A percentile compares a stretch with the other conserved stretches of the same genome.
Conservation (phyloP, 2,797 vertebrate genomes). For the Helicolenus hilgendorfi region DNA sequence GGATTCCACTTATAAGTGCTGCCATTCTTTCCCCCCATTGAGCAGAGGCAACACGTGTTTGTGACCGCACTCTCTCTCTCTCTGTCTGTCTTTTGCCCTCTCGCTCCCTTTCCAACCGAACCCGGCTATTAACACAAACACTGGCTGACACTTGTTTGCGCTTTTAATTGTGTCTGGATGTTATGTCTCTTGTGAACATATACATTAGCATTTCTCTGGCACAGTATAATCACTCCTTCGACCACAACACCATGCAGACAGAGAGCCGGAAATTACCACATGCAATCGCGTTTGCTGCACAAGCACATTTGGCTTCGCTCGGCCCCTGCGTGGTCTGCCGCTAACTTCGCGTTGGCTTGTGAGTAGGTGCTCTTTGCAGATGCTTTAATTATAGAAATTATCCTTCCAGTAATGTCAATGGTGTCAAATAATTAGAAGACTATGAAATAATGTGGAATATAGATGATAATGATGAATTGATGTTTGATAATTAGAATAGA, state of each 20-base stretch:
- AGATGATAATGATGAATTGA: neutral
- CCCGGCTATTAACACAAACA: conserved; percentile 89
- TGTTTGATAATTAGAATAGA: neutral
- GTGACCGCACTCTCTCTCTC: conserved; percentile 61
- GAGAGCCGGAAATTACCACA: conserved; percentile 86
- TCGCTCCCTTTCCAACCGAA: conserved; percentile 66
- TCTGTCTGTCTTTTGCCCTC: conserved; percentile 38
- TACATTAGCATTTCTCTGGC: conserved; percentile 87
- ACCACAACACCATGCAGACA: conserved; percentile 84
- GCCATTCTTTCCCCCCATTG: conserved; percentile 70
- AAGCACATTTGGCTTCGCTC: conserved; percentile 75
- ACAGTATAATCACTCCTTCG: conserved; percentile 85
- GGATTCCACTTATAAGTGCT: conserved; percentile 77
- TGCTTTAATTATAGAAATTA: conserved; percentile 16
- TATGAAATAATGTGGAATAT: neutral
- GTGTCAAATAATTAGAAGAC: conserved; percentile 1
- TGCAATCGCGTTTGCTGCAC: conserved; percentile 82
- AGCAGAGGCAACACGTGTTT: conserved; percentile 78
- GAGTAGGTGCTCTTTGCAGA: conserved; percentile 43
- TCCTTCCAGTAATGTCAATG: neutral
- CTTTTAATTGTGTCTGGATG: conserved; percentile 90
- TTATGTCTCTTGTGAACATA: conserved; percentile 87
- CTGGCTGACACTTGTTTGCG: conserved; percentile 88
- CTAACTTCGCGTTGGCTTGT: conserved; percentile 43
- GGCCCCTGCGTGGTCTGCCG: conserved; percentile 70